Base-by-base conservation (phyloP, 2,888 invertebrate species). In the Cosmorhoe ocellata region DNA sequence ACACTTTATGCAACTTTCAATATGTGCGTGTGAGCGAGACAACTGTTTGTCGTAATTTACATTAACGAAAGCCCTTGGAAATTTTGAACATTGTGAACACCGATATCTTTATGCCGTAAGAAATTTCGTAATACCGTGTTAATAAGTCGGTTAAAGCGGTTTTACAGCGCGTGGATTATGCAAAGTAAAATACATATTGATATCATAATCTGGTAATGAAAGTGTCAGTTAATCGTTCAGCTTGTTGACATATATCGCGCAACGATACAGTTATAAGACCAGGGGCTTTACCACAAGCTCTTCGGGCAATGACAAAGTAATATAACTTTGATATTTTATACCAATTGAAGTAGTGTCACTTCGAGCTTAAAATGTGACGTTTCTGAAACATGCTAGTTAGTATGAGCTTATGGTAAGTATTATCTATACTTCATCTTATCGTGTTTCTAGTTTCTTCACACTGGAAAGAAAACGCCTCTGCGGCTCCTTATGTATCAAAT, bases 41-140 rank as follows among this genome's bases (percentile, higher is more conserved):
- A 37, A 46, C 48, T 12, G 54, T 56, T 45, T 41, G 28, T 42
- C 49, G 62, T 63, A 77, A 79, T 81, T 81, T 79, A 71, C 69
- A 79, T 77, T 78, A 68, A 61, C 66, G 61, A 71, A 68, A 68
- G 63, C 59, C 48, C 64, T 61, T 58, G 49, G 56, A 65, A 67
- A 66, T 66, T 52, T 55, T 33, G 50, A 30, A 39, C 42, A 52
- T 55, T 51, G 50, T 42, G 31, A 1, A 24, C 26, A 26, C 28
- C 36, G 39, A 43, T 41, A 41, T 28, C 40, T 47, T 51, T 45
- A 48, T 43, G 34, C 9, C 32, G 26, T 22, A 33, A 36, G 50
- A 48, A 38, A 42, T 43, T 56, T 50, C 24, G 27, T 42, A 49
- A 42, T 39, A 31, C 36, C 8, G 14, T 40, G 46, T 48, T 52